phyloP scores from a whole-genome alignment of 2,888 invertebrate species.

The Ischnus inquisitorius region DNA sequence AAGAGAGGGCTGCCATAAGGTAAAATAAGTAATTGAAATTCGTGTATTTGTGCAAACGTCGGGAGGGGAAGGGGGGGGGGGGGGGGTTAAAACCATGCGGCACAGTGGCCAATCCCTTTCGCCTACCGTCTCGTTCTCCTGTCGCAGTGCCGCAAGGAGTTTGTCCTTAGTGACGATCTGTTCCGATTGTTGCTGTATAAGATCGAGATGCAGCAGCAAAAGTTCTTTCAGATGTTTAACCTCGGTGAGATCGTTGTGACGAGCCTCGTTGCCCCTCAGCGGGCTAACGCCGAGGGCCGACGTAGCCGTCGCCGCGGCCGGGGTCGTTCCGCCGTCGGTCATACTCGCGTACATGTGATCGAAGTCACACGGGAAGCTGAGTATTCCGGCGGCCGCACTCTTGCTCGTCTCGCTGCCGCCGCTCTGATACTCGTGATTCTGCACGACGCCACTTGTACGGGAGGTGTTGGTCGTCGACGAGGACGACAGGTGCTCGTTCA shows the following conservation, averaged over 20 bases:
- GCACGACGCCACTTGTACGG: slow-evolving; percentile 60
- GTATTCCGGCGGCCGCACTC: slow-evolving; percentile 85
- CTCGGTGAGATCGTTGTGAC: slow-evolving; percentile 85
- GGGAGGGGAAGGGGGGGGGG: background rate
- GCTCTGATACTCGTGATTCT: slow-evolving; percentile 47
- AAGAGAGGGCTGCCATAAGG: background rate
- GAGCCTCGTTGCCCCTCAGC: slow-evolving; percentile 82
- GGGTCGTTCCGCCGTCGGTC: slow-evolving; percentile 82
- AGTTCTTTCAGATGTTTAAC: slow-evolving; percentile 92
- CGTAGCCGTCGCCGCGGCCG: slow-evolving; percentile 78
- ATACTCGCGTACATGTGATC: slow-evolving; percentile 92
- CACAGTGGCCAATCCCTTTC: background rate
- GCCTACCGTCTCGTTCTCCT: slow-evolving; percentile 92
- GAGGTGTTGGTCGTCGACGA: slow-evolving; percentile 77
- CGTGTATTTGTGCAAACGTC: background rate
- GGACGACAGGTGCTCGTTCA: slow-evolving; percentile 84
- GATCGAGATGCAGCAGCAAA: slow-evolving; percentile 93
- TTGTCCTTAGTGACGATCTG: slow-evolving; percentile 93
- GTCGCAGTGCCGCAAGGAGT: slow-evolving; percentile 89
- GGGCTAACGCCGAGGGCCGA: slow-evolving; percentile 82
- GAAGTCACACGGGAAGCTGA: slow-evolving; percentile 88
- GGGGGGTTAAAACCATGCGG: background rate
- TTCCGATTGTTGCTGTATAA: slow-evolving; percentile 96
- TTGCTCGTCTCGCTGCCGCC: slow-evolving; percentile 61
- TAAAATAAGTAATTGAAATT: background rate